Percentiles rank a stretch among this genome's conserved stretches.
These are phyloP conservation scores for Trinectes maculatus DNA, from an alignment of 2,113 vertebrate species.

Conservation along the genomic window DNA sequence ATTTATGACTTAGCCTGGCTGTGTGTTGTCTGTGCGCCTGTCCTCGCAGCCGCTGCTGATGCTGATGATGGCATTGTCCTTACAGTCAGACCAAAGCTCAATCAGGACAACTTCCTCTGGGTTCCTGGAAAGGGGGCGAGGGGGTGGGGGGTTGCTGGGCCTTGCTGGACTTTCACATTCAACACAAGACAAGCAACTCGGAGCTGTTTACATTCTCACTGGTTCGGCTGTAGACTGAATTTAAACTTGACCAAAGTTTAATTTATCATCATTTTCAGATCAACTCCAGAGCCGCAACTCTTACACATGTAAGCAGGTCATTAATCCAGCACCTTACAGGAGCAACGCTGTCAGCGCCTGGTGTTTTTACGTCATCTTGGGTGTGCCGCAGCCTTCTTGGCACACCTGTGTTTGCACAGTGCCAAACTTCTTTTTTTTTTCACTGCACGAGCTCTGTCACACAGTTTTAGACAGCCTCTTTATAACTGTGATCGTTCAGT, in stretches of 20 bases:
- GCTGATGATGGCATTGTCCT: constrained; percentile 58
- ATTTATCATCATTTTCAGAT: no score
- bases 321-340: neutral
- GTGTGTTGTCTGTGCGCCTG: constrained; percentile 44
- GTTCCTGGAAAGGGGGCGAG: constrained; percentile 29
- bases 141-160: constrained; percentile 12
- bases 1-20: constrained; percentile 30
- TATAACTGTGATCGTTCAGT: neutral
- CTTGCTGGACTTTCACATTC: constrained; percentile 33
- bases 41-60: constrained; percentile 48
- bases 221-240: neutral
- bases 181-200: constrained; percentile 38
- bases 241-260: neutral
- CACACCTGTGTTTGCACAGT: constrained; percentile 41
- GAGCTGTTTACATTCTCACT: constrained; percentile 8
- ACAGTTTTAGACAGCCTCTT: neutral
- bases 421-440: neutral
- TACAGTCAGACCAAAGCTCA: constrained; percentile 69
- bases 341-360: constrained; percentile 2
- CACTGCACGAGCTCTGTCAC: neutral
- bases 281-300: neutral
- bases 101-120: constrained; percentile 72
- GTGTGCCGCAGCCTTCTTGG: constrained; percentile 27
- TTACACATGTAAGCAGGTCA: neutral
- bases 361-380: constrained; percentile 29